phyloP scores from a whole-genome alignment of 2,888 invertebrate genomes.

The Sesia bembeciformis region DNA sequence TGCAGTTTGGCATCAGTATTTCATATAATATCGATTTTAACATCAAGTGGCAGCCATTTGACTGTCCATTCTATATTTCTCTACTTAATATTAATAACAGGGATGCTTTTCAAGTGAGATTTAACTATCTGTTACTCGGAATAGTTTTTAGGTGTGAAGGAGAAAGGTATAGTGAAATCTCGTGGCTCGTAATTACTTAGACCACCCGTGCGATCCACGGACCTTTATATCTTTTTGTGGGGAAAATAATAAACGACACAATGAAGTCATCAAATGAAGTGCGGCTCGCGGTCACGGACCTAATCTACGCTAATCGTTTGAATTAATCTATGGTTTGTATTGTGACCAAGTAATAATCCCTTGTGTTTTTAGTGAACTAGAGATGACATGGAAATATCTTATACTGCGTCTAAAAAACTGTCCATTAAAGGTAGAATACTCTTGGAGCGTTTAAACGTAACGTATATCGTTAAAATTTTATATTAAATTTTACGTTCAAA shows the following conservation, averaged over 20 bases:
- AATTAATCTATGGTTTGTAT: constrained; percentile 9
- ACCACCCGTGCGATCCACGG: constrained; percentile 51
- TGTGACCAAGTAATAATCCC: too few species aligned
- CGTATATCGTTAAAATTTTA: too few species aligned
- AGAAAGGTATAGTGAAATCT: constrained; percentile 26
- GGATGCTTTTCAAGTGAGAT: not conserved
- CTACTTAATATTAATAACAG: not conserved
- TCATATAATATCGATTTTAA: too few species aligned
- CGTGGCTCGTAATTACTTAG: constrained; percentile 48
- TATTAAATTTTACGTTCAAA: too few species aligned
- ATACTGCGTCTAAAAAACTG: too few species aligned
- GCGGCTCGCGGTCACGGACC: constrained; percentile 4
- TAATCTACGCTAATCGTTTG: constrained; percentile 12
- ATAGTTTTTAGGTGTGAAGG: constrained; percentile 20
- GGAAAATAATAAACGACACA: constrained; percentile 47
- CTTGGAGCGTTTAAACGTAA: too few species aligned
- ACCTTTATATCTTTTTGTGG: constrained; percentile 1
- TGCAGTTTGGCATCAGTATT: too few species aligned
- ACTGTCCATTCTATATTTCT: not conserved
- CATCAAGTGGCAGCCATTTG: not conserved
- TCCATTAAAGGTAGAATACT: too few species aligned
- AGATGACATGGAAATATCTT: too few species aligned
- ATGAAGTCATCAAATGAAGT: constrained; percentile 54
- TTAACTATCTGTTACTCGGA: not conserved
- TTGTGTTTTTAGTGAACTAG: too few species aligned